Evolutionary conservation across 2,113 vertebrate species (phyloP).

Genomic region (Chrysemys picta): DNA sequence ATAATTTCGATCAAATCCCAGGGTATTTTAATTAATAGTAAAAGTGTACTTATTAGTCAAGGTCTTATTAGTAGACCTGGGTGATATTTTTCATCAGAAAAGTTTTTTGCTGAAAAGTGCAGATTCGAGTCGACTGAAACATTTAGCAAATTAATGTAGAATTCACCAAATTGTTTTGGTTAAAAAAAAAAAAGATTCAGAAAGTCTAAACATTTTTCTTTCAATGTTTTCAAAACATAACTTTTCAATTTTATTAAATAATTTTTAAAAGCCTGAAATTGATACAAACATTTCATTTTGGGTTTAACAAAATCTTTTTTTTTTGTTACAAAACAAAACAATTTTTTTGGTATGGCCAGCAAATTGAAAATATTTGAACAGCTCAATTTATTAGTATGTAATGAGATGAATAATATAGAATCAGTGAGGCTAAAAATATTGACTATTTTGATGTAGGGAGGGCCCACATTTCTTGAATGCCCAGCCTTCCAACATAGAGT

Average conservation of each 20-base stretch:
- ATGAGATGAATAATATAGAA: rapidly evolving
- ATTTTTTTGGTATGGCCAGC: too few species aligned
- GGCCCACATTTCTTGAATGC: not conserved
- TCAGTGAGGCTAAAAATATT: not conserved
- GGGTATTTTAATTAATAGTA: not conserved
- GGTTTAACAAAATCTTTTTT: too few species aligned
- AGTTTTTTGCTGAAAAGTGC: not conserved
- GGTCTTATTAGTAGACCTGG: not conserved
- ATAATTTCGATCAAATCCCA: not conserved
- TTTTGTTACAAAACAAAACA: too few species aligned
- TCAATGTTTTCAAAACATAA: too few species aligned
- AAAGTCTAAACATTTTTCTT: too few species aligned
- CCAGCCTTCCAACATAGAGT: not conserved
- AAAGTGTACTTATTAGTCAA: not conserved
- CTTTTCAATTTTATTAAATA: too few species aligned
- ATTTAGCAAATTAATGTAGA: too few species aligned
- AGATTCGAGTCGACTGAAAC: not conserved
- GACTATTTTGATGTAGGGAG: not conserved
- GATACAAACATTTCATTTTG: too few species aligned
- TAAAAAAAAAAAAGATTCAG: too few species aligned
- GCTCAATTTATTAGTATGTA: not conserved
- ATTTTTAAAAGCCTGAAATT: too few species aligned
- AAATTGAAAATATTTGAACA: too few species aligned
- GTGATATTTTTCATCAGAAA: not conserved
- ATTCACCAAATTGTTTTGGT: too few species aligned